Evolutionary conservation across 2,113 vertebrate species (phyloP), one percentile per base, ranked within the genome.

Genomic region (Protomyctophum bolini): DNA sequence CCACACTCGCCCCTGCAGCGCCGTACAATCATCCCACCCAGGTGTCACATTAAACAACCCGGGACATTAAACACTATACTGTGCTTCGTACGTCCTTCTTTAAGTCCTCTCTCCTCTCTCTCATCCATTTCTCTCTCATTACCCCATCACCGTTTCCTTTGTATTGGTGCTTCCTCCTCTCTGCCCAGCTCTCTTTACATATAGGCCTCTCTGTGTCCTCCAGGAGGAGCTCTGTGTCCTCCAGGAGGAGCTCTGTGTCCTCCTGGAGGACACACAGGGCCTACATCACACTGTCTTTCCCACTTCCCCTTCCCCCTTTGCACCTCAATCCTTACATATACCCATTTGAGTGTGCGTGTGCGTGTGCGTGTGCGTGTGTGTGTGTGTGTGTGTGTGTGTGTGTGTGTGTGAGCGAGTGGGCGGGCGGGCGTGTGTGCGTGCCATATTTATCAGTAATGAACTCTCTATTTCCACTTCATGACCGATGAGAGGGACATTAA

Each of bases 391-490:
- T n/a, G n/a, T n/a, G n/a, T n/a, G n/a, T n/a, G n/a, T 41, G 33
- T 41, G 33, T 41, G 33, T 41, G 33, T 41, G 33, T 41, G 33
- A 4, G 33, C 5, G 33, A 2, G 33, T 2, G 2, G 1, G 33
- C 5, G 2, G 1, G 33, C 33, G 33, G 1, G 33, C 33, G 33
- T 6, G 58, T 69, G 54, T 64, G 73, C 55, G n/a, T 63, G 54
- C 64, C 68, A 75, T 67, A 79, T 82, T 77, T 87, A 84, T 86
- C 75, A 77, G 70, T 88, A 83, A 90, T 92, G 78, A 87, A 74
- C 76, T 66, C 73, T 77, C 54, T 41, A 58, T 49, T 73, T 64
- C 62, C 60, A 58, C 72, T 64, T 63, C 72, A 59, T 70, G 66
- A 65, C 75, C 68, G 15, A 58, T 6, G 73, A 76, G 67, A 41